phyloP scores from a whole-genome alignment of 1,140 invertebrate species.

The Tachypleus tridentatus region DNA sequence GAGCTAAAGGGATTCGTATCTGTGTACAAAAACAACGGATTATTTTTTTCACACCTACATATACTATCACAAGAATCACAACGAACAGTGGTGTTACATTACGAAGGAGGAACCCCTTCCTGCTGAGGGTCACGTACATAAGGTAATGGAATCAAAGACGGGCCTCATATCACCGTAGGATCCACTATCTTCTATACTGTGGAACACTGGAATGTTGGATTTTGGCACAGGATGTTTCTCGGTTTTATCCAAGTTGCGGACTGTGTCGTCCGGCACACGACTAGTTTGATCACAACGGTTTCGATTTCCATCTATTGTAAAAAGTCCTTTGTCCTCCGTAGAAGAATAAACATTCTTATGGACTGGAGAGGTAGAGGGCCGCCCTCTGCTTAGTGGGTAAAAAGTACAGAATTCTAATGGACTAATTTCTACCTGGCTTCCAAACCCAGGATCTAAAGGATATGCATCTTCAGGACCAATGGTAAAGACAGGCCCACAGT shows the following conservation, averaged over 20 bases:
- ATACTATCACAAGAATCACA: no score
- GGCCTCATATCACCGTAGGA: constrained; percentile 20
- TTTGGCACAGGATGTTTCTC: no score
- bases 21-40: no score
- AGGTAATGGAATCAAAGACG: constrained; percentile 18
- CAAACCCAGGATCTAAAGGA: constrained; percentile 10
- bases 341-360: constrained; percentile 19
- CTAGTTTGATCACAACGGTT: not conserved
- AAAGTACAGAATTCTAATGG: constrained; percentile 3
- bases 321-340: constrained; percentile 19
- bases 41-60: no score
- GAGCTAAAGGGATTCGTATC: no score
- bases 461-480: constrained; percentile 13
- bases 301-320: constrained; percentile 17
- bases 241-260: no score
- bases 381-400: constrained; percentile 3
- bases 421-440: constrained; percentile 12
- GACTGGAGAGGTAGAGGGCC: constrained; percentile 8
- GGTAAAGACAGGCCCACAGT: constrained; percentile 12
- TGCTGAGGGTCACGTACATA: constrained; percentile 10
- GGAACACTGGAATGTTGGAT: no score
- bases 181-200: constrained; percentile 5
- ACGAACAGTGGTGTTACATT: no score
- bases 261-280: no score
- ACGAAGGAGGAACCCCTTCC: no score